Conservation (phyloP, 2,113 vertebrate species). For the Pangasianodon gigas region DNA sequence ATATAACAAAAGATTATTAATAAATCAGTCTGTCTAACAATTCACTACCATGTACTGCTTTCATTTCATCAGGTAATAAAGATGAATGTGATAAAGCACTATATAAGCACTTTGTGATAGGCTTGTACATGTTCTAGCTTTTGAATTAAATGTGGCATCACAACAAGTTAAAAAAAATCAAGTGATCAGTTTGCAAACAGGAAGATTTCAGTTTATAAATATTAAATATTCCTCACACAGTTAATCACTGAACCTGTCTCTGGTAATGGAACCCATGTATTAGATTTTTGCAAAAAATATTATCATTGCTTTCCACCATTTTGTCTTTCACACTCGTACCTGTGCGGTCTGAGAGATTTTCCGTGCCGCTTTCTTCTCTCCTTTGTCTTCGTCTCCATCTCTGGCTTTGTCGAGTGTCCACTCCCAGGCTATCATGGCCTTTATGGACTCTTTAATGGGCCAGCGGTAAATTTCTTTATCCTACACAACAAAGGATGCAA, state of each 20-base stretch:
- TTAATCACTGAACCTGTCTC: neutral
- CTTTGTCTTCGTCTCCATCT: slow-evolving; percentile 85
- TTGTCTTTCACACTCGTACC: slow-evolving; percentile 65
- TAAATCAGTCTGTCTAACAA: neutral
- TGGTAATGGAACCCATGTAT: neutral
- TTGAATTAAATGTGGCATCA: neutral
- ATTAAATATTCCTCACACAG: neutral
- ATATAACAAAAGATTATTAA: neutral
- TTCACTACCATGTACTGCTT: neutral
- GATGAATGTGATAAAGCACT: neutral
- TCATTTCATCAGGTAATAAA: neutral
- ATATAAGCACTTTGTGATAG: neutral
- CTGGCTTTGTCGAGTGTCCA: slow-evolving; percentile 90
- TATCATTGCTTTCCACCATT: neutral
- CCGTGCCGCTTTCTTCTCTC: slow-evolving; percentile 85
- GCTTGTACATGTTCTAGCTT: neutral
- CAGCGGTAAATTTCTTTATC: slow-evolving; percentile 96
- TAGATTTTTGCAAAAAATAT: neutral
- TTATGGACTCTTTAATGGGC: slow-evolving; percentile 94
- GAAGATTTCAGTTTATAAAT: neutral
- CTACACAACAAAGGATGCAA: slow-evolving; percentile 58
- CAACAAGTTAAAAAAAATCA: too few species aligned
- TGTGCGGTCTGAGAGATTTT: slow-evolving; percentile 92
- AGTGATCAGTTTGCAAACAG: neutral
- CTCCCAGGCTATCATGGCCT: slow-evolving; percentile 94